Evolutionary conservation across 1,140 invertebrate species (phyloP), one percentile per base, ranked within the genome.

Genomic region (Cherax destructor): DNA sequence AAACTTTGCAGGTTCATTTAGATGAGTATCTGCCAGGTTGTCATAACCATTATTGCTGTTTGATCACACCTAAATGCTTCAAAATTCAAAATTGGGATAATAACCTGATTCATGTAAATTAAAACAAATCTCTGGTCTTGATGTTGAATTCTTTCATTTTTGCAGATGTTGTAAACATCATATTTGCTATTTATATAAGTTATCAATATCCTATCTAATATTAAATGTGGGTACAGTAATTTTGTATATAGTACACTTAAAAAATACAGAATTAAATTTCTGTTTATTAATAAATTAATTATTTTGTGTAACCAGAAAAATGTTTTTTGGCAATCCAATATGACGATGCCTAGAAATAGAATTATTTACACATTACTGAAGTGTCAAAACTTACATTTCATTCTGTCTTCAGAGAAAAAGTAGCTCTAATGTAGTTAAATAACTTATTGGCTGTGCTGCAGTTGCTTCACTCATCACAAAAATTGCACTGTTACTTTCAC

Each of bases 1-100:
- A 65, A 21, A 21, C 16, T 16, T 65, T 21, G 21, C 61, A 6
- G 18, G 11, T 65, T 21, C 5, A 18, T 65, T 65, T 21, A 6
- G 13, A 18, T 65, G 18, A 65, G 61, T 5, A 56, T 56, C 52
- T 10, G 61, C 18, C n/a, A 30, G 79, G 50, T 10, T 10, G 11
- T 16, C 24, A 24, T 6, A 21, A 72, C 65, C 87, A 88, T 88
- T 83, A 88, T 81, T 88, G 61, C 78, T 88, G 79, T 88, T 41
- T 81, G 49, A 72, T 88, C 79, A 74, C 65, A 65, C 87, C 76
- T 49, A 74, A 72, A 72, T 85, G 61, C 61, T 69, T 69, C 50
- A 50, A 85, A 74, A 85, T 50, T 74, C 47, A 85, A 74, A 50
- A 72, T 47, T 85, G 83, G 65, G 69, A 85, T 72, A 85, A 85